Evolutionary conservation across 2,113 vertebrate genomes (phyloP).

Genomic region (Thalassoma bifasciatum): DNA sequence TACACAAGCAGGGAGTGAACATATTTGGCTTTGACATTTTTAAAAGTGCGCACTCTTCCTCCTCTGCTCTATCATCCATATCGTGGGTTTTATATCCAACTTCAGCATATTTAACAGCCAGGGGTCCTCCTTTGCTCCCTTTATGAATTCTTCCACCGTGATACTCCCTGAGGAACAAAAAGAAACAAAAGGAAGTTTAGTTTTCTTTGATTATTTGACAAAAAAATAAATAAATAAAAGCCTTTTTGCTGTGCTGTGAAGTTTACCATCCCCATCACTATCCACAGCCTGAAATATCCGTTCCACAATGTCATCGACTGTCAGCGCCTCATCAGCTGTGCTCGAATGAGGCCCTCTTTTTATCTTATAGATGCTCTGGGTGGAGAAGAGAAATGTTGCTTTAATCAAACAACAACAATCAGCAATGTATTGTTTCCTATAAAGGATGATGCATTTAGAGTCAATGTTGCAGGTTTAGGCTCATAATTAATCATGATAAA

Average conservation of each 20-base stretch:
- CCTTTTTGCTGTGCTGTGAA: not conserved
- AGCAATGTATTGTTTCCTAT: no score
- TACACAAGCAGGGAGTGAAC: not conserved
- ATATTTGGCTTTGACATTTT: conserved; percentile 19
- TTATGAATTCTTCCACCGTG: conserved; percentile 79
- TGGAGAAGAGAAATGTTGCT: not conserved
- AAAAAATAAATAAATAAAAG: no score
- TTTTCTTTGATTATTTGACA: not conserved
- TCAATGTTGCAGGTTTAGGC: no score
- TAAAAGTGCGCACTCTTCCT: conserved; percentile 78
- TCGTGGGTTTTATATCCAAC: conserved; percentile 80
- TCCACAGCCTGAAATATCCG: conserved; percentile 77
- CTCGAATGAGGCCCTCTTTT: conserved; percentile 70
- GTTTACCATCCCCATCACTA: conserved; percentile 78
- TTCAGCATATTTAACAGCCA: conserved; percentile 83
- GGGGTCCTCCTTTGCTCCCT: conserved; percentile 77
- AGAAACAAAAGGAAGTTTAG: not conserved
- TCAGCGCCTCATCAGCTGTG: conserved; percentile 6
- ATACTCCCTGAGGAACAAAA: conserved; percentile 69
- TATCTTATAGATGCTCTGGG: conserved; percentile 75
- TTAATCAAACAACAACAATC: not conserved
- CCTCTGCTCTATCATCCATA: conserved; percentile 80
- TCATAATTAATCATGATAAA: no score
- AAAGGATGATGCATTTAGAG: no score
- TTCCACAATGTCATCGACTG: conserved; percentile 77